phyloP scores from a whole-genome alignment of 2,797 vertebrate species.

The Phalloptychus januarius region DNA sequence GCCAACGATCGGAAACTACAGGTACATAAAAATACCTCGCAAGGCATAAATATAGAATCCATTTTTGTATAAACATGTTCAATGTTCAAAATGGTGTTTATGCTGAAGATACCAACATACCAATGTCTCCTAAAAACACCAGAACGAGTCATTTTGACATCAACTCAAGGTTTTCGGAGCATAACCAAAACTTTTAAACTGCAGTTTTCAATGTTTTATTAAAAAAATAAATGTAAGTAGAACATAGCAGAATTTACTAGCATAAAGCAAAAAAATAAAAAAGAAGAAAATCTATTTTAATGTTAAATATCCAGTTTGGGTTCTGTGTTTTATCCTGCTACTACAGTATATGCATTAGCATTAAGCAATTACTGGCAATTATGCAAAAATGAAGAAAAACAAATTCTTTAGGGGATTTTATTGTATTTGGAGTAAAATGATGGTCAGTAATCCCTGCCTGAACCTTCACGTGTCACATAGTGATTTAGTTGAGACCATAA shows the following conservation, averaged over 20 bases:
- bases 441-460: not conserved
- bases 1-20: constrained; percentile 90
- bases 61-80: not conserved
- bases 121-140: not conserved
- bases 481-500: not conserved
- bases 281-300: too few relatives aligned
- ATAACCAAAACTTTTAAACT: not conserved
- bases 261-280: too few relatives aligned
- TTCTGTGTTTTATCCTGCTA: not conserved
- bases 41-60: not conserved
- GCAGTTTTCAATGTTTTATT: not conserved
- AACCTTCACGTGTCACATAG: not conserved
- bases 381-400: not conserved
- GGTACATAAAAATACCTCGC: constrained; percentile 74
- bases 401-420: not conserved
- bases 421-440: not conserved
- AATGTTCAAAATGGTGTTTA: not conserved
- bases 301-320: not conserved
- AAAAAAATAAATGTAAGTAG: too few relatives aligned
- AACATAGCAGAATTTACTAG: too few relatives aligned
- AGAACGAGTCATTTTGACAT: not conserved
- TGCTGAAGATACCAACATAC: not conserved
- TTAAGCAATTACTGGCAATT: not conserved
- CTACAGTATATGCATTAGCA: not conserved
- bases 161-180: not conserved